Evolutionary conservation across 2,888 invertebrate species (phyloP), one percentile per base, ranked within the genome.

Genomic region (Conchocele bisecta): DNA sequence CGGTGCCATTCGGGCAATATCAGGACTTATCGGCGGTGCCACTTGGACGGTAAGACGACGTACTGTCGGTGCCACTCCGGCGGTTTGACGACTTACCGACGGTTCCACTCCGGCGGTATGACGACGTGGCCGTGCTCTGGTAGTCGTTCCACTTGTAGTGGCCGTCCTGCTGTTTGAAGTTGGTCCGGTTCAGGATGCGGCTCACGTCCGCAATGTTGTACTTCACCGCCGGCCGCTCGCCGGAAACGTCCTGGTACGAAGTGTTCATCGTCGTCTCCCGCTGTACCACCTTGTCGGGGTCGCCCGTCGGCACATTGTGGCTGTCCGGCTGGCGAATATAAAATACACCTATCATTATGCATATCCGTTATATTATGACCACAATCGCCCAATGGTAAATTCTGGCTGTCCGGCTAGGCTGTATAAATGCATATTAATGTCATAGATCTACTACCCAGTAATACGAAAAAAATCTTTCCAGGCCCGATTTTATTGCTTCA

Each of bases 221-320:
- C 11, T 73, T 67, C 24, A 58, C 64, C 24, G 60, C 56, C 24
- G 64, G 60, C 22, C 54, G 67, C 35, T 70, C 56, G 35, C 67
- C 68, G 20, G 76, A 79, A 5, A 60, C 46, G 58, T 78, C 57
- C 20, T 67, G 68, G 56, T 69, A 87, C 4, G 87, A 86, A 2
- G 74, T 75, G 59, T 81, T 81, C 81, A 86, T 87, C 0, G 85
- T 85, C 11, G 88, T 87, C 41, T 76, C 78, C 46, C 78, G 72
- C 44, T 74, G 73, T 1, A 63, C 63, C 29, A 83, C 83, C 61
- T 88, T 88, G 24, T 75, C 82, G 2, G 77, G 75, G 67, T 89
- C 89, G 9, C 89, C 89, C 29, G 72, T 70, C 3, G 89, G 89
- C 13, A 89, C 84, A 67, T 84, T 89, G 26, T 87, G 83, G 44